Base-by-base conservation (phyloP, 2,797 vertebrate species). In the Lacerta bilineata region DNA sequence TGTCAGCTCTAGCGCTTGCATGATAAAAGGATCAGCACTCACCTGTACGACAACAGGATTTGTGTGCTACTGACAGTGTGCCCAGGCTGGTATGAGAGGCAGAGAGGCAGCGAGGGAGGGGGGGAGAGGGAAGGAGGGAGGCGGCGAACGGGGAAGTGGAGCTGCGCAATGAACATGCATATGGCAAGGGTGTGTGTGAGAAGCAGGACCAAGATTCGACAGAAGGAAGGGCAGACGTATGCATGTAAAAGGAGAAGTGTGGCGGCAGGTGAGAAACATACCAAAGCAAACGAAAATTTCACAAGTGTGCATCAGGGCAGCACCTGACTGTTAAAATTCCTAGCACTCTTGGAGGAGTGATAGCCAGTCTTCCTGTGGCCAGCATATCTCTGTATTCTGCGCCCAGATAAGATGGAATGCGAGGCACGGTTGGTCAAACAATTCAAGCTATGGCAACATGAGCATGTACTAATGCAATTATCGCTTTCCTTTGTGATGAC, bases 11-110 rank as follows among this genome's bases (percentile, higher is more conserved):
- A 91, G 86, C 76, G 20, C 85, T 20, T 50, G 0, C 2, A 91
- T 89, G 92, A 93, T 76, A 5, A n/a, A 72, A 91, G 91, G 71
- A 72, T 25, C 84, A 8, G 55, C 84, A 2, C 55, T 66, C 61
- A 68, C 83, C 78, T 76, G 8, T 55, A 55, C 13, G 25, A 17
- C 50, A n/a, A 78, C 33, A 87, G 85, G 77, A 80, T 68, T 29
- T 11, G 27, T 50, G 84, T 20, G 8, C 41, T 20, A 36, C 59
- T 81, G 84, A 88, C 66, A 85, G 59, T 68, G 11, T 15, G 7
- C 78, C 69, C 43, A 50, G 11, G 68, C 50, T 75, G 71, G 39
- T 29, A 29, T 25, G 55, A 50, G 55, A 50, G 50, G 5, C 59
- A 77, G 59, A 68, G 23, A 83, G 25, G 50, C 71, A 77, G 61